phyloP scores from a whole-genome alignment of 1,140 invertebrate species.

The Dreissena rostriformis region DNA sequence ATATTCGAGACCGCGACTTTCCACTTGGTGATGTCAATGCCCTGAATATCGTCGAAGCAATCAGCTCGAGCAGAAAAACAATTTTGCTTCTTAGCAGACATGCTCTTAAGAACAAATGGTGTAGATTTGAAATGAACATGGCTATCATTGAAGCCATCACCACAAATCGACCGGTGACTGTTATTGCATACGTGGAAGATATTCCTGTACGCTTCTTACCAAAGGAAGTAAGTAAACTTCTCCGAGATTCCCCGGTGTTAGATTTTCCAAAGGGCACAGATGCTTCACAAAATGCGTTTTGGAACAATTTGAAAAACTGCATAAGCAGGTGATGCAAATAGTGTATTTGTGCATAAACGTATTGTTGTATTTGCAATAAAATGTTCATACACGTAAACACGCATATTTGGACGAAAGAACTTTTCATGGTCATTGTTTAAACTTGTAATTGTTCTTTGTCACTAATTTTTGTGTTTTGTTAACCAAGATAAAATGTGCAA shows the following conservation, averaged over 20 bases:
- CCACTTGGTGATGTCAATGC: slow-evolving; percentile 81
- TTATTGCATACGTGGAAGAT: slow-evolving; percentile 62
- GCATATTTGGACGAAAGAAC: no score
- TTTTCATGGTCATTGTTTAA: no score
- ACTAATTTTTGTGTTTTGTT: no score
- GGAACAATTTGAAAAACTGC: no score
- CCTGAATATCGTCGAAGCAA: slow-evolving; percentile 84
- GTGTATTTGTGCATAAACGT: no score
- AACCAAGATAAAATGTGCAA: no score
- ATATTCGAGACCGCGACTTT: slow-evolving; percentile 66
- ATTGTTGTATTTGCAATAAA: no score
- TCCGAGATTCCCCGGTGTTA: slow-evolving; percentile 48
- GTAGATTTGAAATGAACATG: slow-evolving; percentile 85
- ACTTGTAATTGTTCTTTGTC: no score
- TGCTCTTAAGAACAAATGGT: slow-evolving; percentile 86
- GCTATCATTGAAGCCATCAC: slow-evolving; percentile 61
- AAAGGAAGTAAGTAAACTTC: slow-evolving; percentile 48
- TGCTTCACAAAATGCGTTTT: no score
- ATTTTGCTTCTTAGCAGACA: slow-evolving; percentile 85
- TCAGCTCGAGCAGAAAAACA: slow-evolving; percentile 84
- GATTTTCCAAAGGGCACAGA: slow-evolving; percentile 36
- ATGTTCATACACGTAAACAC: no score
- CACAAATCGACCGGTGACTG: slow-evolving; percentile 56
- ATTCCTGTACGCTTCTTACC: slow-evolving; percentile 49
- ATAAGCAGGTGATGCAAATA: no score